Conservation (phyloP, 2,888 invertebrate genomes). For the Cyaniris semiargus region DNA sequence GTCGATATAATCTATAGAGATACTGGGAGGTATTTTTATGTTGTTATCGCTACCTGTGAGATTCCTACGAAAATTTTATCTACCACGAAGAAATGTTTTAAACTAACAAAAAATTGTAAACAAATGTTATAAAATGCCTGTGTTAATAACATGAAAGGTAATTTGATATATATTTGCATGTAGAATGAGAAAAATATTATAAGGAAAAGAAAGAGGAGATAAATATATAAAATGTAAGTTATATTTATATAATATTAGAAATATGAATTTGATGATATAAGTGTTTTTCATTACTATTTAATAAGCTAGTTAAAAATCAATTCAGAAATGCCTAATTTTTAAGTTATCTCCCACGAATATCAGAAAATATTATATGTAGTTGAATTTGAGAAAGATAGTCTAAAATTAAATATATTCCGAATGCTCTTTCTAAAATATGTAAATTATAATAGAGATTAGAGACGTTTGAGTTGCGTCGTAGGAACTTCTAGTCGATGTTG, state of each 20-base stretch:
- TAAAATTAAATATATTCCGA: not conserved
- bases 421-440: not conserved
- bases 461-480: conserved; percentile 26
- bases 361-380: not conserved
- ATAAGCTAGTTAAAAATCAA: conserved; percentile 6
- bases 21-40: not conserved
- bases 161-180: not conserved
- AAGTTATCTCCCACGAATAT: not conserved
- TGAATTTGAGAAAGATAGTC: not conserved
- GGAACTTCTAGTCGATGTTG: conserved; percentile 28
- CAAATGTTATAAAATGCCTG: not conserved
- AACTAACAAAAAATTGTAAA: not conserved
- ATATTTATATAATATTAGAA: not conserved
- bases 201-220: not conserved
- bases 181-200: conserved; percentile 3
- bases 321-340: conserved; percentile 17
- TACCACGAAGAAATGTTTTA: not conserved
- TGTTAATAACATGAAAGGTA: not conserved
- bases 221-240: not conserved
- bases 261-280: conserved; percentile 18
- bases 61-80: not conserved
- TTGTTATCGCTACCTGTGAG: not conserved
- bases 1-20: not conserved
- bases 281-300: not conserved
- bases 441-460: conserved; percentile 18